Evolutionary conservation across 2,888 invertebrate genomes (phyloP).

Genomic region (Agonopterix arenella): DNA sequence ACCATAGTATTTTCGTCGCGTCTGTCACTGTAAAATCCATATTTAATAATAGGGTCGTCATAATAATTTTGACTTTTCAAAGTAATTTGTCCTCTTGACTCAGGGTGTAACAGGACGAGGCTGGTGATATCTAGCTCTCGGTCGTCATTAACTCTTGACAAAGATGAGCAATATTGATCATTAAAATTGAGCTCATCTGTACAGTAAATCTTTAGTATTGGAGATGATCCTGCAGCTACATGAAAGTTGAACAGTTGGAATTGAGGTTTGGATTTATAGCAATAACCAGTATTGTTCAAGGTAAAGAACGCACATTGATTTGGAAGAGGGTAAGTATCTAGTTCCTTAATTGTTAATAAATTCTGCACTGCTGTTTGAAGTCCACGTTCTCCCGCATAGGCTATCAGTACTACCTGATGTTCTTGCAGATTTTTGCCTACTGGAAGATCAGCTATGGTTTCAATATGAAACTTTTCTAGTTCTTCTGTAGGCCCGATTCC

Average conservation of each 20-base stretch:
- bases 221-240: slow-evolving; percentile 5
- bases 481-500: slow-evolving; percentile 51
- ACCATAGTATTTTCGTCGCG: slow-evolving; percentile 10
- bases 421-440: slow-evolving; percentile 60
- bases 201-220: slow-evolving; percentile 6
- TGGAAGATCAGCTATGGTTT: slow-evolving; percentile 43
- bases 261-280: slow-evolving; percentile 7
- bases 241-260: slow-evolving; percentile 12
- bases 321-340: slow-evolving; percentile 18
- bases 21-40: slow-evolving; percentile 13
- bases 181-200: slow-evolving; percentile 6
- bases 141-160: slow-evolving; percentile 9
- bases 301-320: slow-evolving; percentile 13
- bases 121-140: slow-evolving; percentile 9
- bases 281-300: slow-evolving; percentile 7
- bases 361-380: slow-evolving; percentile 23
- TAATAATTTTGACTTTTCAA: slow-evolving; percentile 11
- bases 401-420: slow-evolving; percentile 36
- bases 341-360: slow-evolving; percentile 18
- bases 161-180: slow-evolving; percentile 10
- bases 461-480: slow-evolving; percentile 34
- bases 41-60: slow-evolving; percentile 12
- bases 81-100: slow-evolving; percentile 14
- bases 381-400: slow-evolving; percentile 40
- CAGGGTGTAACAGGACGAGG: slow-evolving; percentile 12